These are phyloP conservation scores for Okamejei kenojei DNA, from an alignment of 2,797 vertebrate species.

Conservation along the genomic window DNA sequence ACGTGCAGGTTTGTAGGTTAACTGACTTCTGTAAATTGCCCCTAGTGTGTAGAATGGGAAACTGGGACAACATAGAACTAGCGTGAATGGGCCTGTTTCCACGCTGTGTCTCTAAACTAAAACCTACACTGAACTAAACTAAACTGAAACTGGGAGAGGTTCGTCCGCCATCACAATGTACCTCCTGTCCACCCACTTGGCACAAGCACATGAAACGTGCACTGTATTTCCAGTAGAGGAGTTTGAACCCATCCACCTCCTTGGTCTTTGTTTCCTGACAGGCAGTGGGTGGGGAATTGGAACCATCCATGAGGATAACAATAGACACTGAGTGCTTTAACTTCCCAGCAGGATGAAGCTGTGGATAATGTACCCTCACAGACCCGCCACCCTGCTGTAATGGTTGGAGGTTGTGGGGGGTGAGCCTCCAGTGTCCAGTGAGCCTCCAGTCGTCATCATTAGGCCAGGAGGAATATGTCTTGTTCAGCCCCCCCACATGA, in stretches of 20 bases:
- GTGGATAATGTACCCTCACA: no score
- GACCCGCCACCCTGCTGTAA: not conserved
- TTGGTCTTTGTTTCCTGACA: not conserved
- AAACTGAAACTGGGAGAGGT: not conserved
- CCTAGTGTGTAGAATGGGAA: no score
- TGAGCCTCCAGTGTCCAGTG: no score
- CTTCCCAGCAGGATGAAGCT: not conserved
- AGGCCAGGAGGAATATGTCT: not conserved
- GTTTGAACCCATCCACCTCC: no score
- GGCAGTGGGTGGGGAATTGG: not conserved
- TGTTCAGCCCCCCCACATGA: not conserved
- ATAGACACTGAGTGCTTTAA: not conserved
- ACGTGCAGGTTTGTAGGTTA: no score
- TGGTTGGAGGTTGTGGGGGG: not conserved
- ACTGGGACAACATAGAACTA: no score
- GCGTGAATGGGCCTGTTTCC: no score
- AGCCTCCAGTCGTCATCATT: not conserved
- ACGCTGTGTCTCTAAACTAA: no score
- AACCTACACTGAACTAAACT: no score
- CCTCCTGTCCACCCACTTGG: not conserved
- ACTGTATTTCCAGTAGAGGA: no score
- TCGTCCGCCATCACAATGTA: not conserved
- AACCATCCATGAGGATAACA: not conserved
- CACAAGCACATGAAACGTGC: no score
- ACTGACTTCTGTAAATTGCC: no score